A percentile compares a stretch with the other conserved stretches of the same genome.
These are phyloP conservation scores for Thamnophis sirtalis DNA, from an alignment of 2,113 vertebrate species.

Conservation along the genomic window DNA sequence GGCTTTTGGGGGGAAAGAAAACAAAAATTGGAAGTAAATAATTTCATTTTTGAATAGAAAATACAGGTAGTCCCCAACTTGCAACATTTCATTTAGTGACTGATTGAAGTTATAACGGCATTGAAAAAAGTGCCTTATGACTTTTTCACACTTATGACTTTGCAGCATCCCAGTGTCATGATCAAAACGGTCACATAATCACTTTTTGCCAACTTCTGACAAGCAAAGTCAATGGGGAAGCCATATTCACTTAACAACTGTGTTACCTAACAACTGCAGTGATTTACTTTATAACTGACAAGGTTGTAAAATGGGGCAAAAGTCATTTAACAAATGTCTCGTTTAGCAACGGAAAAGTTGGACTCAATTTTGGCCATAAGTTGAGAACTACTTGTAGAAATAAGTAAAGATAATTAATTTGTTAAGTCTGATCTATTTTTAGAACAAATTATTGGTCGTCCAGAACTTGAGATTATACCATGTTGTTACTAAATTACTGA, in stretches of 20 bases:
- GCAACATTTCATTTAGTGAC: too few relatives aligned
- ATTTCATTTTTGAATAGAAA: not conserved
- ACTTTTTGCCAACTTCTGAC: not conserved
- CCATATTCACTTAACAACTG: not conserved
- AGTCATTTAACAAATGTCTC: not conserved
- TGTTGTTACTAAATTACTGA: not conserved
- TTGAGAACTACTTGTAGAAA: not conserved
- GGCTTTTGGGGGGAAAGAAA: not conserved
- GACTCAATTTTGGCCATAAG: not conserved
- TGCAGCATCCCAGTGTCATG: too few relatives aligned
- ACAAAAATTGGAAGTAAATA: not conserved
- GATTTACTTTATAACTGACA: not conserved
- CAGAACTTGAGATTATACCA: not conserved
- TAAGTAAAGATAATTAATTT: not conserved
- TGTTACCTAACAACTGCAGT: not conserved
- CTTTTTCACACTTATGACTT: too few relatives aligned
- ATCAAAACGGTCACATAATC: not conserved
- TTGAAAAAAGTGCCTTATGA: too few relatives aligned
- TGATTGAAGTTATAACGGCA: too few relatives aligned
- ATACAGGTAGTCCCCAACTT: too few relatives aligned
- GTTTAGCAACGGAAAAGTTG: not conserved
- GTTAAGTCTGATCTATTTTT: not conserved
- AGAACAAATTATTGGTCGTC: not conserved
- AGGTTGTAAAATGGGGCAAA: not conserved
- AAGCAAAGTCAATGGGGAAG: not conserved